Base-by-base conservation (phyloP, 2,888 invertebrate species). In the Thelaira solivaga region DNA sequence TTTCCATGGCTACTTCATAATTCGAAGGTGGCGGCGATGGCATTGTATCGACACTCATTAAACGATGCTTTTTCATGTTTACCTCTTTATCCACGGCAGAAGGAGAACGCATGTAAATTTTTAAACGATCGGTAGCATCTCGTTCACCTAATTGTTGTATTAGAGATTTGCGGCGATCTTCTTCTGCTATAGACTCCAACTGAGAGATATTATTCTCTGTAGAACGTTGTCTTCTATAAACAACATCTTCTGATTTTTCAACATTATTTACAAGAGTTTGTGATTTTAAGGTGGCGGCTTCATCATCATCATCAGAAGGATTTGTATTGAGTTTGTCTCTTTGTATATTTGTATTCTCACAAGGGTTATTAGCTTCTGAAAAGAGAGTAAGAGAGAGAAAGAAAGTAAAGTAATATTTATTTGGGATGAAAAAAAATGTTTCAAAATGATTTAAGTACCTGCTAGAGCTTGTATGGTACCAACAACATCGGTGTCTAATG, bases 391-490 rank as follows among this genome's bases (percentile, higher is more conserved):
- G 13, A 39, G 36, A 16, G 4, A 74, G n/a, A 34, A 7, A 34
- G 16, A 4, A 4, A 10, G 5, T 13, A 43, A 41, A 29, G 31
- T 4, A 43, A 13, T 13, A 2, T 13, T 20, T 3, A 31, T 31
- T 6, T 11, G 5, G 11, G 36, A 4, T n/a, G 11, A n/a, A 47
- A n/a, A 26, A 47, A 11, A 4, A 22, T 7, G 2, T 1, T n/a
- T n/a, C n/a, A n/a, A n/a, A 22, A 13, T 4, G 8, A 26, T 22
- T 5, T 5, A 51, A 18, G 8, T 89, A 95, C 95, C 95, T 91
- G 96, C 96, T 67, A 96, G 95, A 36, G 95, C 93, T 90, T 96
- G 95, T 91, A 96, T 94, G 51, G 95, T 93, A 79, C 93, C 91
- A 82, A 95, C 94, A 34, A 96, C 94, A 88, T 96, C 96, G 4